phyloP scores from a whole-genome alignment of 2,888 invertebrate species.

The Leptopterna dolabrata region DNA sequence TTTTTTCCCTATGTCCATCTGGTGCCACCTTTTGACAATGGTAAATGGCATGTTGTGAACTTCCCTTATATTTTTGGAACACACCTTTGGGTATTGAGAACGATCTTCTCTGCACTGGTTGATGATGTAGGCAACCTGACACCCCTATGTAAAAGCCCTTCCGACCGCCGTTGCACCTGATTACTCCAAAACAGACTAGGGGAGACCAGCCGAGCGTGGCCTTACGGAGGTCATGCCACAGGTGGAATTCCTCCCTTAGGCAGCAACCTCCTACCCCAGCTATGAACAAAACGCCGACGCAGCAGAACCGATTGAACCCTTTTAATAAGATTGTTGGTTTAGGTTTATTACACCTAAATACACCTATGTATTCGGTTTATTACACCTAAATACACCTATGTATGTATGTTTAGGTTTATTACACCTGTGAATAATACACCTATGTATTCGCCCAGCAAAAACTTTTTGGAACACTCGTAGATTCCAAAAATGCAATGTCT shows the following conservation, averaged over 20 bases:
- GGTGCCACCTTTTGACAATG: too few species aligned
- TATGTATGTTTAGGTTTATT: too few species aligned
- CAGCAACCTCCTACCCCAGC: background rate
- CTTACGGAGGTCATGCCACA: background rate
- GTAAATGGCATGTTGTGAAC: too few species aligned
- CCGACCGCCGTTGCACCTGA: background rate
- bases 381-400: too few species aligned
- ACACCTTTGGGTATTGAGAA: background rate
- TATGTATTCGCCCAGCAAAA: too few species aligned
- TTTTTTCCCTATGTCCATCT: too few species aligned
- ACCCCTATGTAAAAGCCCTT: background rate
- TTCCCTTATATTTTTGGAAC: too few species aligned
- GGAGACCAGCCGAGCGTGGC: background rate
- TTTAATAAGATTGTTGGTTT: background rate
- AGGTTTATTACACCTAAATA: too few species aligned
- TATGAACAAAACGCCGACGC: background rate
- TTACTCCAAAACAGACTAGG: background rate
- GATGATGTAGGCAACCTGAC: background rate
- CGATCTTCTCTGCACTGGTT: background rate
- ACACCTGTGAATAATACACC: too few species aligned
- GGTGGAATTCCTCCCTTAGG: slow-evolving; percentile 18
- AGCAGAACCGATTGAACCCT: background rate
- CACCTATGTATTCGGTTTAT: too few species aligned
- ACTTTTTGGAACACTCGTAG: too few species aligned
- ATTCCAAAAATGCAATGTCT: too few species aligned